Evolutionary conservation across 2,113 vertebrate species (phyloP).

Genomic region (Recurvirostra avosetta): DNA sequence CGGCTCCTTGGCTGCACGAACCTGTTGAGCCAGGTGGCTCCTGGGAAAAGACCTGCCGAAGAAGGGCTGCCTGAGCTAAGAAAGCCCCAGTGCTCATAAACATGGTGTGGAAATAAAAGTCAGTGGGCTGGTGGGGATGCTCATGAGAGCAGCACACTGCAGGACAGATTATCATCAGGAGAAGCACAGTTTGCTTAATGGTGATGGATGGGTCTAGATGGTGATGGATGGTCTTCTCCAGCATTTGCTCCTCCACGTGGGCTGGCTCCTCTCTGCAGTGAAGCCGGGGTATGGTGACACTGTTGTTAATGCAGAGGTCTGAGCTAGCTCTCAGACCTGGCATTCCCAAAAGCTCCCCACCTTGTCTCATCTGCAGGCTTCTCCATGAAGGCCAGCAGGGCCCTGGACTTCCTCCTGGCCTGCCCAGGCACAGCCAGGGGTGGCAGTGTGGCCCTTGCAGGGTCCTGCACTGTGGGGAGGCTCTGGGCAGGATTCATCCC

Average conservation of each 20-base stretch:
- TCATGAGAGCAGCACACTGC: fast-evolving
- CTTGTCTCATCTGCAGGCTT: background rate
- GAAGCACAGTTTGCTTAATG: background rate
- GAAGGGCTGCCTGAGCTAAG: background rate
- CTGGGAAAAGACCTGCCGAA: background rate
- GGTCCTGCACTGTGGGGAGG: background rate
- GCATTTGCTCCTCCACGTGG: background rate
- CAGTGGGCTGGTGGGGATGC: background rate
- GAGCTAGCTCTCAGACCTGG: background rate
- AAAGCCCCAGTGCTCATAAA: background rate
- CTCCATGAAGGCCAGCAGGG: background rate
- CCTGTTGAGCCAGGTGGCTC: fast-evolving
- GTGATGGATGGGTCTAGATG: background rate
- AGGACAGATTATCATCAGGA: background rate
- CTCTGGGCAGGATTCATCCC: background rate
- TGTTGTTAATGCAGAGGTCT: background rate
- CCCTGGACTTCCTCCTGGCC: background rate
- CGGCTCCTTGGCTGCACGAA: background rate
- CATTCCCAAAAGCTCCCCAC: background rate
- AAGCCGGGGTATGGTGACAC: background rate
- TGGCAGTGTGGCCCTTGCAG: background rate
- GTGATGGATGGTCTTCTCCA: background rate
- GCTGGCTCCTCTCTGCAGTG: background rate
- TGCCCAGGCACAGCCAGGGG: background rate
- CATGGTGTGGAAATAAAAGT: background rate